Conservation (phyloP, 2,797 vertebrate genomes). For the Chiroxiphia lanceolata region DNA sequence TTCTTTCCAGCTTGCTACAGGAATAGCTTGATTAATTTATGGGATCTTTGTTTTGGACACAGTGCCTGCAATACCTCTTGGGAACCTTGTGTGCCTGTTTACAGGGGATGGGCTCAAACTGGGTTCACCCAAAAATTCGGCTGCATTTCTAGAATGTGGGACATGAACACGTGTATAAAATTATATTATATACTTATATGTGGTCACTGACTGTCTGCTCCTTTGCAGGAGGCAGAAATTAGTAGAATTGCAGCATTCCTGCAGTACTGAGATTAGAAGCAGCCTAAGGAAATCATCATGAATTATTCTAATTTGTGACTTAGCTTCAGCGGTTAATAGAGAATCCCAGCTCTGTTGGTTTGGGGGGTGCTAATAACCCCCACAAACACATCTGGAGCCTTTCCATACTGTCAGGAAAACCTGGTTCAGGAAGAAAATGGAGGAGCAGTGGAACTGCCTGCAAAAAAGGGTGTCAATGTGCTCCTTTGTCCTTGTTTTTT, state of each 20-base stretch:
- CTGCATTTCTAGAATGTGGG: not conserved
- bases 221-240: not conserved
- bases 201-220: not conserved
- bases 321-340: not conserved
- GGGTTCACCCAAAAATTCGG: not conserved
- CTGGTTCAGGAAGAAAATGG: not conserved
- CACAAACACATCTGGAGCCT: not conserved
- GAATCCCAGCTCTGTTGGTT: not conserved
- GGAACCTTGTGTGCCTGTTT: not conserved
- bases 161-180: not conserved
- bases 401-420: not conserved
- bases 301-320: not conserved
- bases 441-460: not conserved
- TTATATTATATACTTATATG: not conserved
- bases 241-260: not conserved
- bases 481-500: not conserved
- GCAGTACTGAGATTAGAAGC: not conserved
- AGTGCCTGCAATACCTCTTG: not conserved
- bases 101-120: not conserved
- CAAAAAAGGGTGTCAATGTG: not conserved
- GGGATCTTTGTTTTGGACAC: conserved; percentile 6
- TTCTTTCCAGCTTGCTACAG: not conserved
- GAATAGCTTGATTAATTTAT: conserved; percentile 51
- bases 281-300: not conserved
- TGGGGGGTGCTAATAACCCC: not conserved